Base-by-base conservation (phyloP, 2,113 vertebrate genomes). In the Copsychus sechellarum region DNA sequence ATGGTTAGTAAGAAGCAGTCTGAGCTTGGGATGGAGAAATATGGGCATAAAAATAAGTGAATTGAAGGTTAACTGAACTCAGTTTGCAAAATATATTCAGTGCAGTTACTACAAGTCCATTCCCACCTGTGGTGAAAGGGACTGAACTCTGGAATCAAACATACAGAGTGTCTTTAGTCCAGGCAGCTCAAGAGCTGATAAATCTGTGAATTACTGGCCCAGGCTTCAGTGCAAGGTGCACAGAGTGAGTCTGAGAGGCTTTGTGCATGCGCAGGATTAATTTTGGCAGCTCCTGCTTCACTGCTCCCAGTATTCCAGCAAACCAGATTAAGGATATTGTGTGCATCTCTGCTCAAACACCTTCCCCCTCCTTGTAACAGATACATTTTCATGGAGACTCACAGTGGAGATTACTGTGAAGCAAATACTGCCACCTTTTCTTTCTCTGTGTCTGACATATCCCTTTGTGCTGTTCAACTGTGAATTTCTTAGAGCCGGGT, bases 151-250 rank as follows among this genome's bases (percentile, higher is more conserved):
- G 66, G 43, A 51, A 53, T 9, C 40, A 79, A 33, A 43, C 2
- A 2, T 1, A 7, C 4, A 9, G 36, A 1, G 0, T 34, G 45
- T 15, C 40, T 67, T 57, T 53, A 48, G 43, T n/a, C 29, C 78
- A 28, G 45, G 53, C 47, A 60, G 66, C n/a, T 76, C 78, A 64
- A n/a, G 70, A 31, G 45, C 43, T 57, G 69, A 29, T 25, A 53
- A 69, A 86, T 58, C 60, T 45, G 24, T 25, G 29, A 7, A 7
- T 78, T 2, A 23, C 43, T 23, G 29, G 20, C 25, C 25, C 58
- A 76, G 42, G 31, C 61, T 90, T 76, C 57, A 42, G 40, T 40
- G 47, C 21, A 38, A 50, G 47, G 21, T 67, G 66, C 58, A 33
- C 12, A 19, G 50, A 42, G 26, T 34, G 54, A 20, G 48, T 43